phyloP scores from a whole-genome alignment of 2,113 vertebrate genomes.

The Bagarius yarrelli region DNA sequence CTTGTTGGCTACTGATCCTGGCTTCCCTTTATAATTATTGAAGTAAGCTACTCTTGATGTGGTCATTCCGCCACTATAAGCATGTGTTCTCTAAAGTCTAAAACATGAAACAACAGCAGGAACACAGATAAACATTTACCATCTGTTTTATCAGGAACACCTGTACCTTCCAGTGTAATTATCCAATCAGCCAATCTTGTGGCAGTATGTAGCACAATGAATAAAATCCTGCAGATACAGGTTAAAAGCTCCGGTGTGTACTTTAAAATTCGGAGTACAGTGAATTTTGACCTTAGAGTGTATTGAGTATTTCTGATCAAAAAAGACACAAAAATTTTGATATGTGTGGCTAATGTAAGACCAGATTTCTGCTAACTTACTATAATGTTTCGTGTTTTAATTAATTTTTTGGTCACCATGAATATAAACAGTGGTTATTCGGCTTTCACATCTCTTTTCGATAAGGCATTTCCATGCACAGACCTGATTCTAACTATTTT shows the following conservation, averaged over 20 bases:
- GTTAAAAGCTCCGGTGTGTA: background rate
- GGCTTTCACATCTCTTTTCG: background rate
- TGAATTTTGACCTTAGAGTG: background rate
- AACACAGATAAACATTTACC: background rate
- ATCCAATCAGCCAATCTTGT: constrained; percentile 16
- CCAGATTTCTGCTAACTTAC: background rate
- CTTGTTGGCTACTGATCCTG: constrained; percentile 52
- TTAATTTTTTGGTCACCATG: background rate
- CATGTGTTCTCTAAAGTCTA: constrained; percentile 49
- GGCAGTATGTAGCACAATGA: background rate
- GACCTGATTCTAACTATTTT: background rate
- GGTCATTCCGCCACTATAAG: constrained; percentile 49
- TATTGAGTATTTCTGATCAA: background rate
- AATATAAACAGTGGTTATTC: background rate
- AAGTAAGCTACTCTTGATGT: constrained; percentile 74
- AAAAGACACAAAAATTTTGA: background rate
- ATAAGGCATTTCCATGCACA: background rate
- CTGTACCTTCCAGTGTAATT: constrained; percentile 7
- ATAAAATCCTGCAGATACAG: background rate
- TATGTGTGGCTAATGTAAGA: background rate
- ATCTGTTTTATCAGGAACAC: constrained; percentile 20
- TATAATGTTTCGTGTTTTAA: no score
- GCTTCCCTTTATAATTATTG: constrained; percentile 62
- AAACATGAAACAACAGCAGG: constrained; percentile 22
- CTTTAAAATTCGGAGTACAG: background rate